These are phyloP conservation scores for Takifugu ocellatus DNA, from an alignment of 2,797 vertebrate genomes.

Conservation along the genomic window DNA sequence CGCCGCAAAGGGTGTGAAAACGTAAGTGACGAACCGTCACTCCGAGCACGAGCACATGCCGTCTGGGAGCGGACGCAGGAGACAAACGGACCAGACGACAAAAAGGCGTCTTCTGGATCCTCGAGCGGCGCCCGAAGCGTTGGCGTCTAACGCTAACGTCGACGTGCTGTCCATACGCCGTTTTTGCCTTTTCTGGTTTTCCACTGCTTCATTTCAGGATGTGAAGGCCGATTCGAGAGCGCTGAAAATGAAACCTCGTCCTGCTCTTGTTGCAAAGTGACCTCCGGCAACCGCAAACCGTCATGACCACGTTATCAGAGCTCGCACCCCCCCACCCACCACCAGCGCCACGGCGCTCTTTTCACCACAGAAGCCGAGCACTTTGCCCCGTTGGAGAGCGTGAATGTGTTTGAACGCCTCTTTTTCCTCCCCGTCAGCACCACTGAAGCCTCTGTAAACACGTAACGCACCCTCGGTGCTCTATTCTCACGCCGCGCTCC, in stretches of 20 bases:
- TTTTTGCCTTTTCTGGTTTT: constrained; percentile 35
- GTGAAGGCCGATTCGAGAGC: constrained; percentile 32
- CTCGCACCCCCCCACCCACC: constrained; percentile 7
- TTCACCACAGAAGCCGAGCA: constrained; percentile 18
- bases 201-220: constrained; percentile 39
- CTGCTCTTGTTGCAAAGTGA: constrained; percentile 24
- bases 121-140: too few relatives aligned
- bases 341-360: background rate
- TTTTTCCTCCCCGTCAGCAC: constrained; percentile 16
- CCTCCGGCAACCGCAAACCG: constrained; percentile 40
- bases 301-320: constrained; percentile 27
- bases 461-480: constrained; percentile 34
- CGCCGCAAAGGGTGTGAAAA: too few relatives aligned
- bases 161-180: constrained; percentile 9
- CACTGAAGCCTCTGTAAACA: constrained; percentile 40
- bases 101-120: too few relatives aligned
- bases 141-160: too few relatives aligned
- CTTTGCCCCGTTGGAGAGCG: constrained; percentile 25
- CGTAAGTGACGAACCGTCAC: too few relatives aligned
- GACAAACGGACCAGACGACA: too few relatives aligned
- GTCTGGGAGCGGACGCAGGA: too few relatives aligned
- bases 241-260: constrained; percentile 5
- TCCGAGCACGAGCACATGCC: too few relatives aligned
- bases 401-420: constrained; percentile 31
- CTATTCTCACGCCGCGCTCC: constrained; percentile 32